A percentile compares a stretch with the other conserved stretches of the same genome.
Evolutionary conservation across 1,140 invertebrate species (phyloP).

Genomic region (Drosophila virilis): DNA sequence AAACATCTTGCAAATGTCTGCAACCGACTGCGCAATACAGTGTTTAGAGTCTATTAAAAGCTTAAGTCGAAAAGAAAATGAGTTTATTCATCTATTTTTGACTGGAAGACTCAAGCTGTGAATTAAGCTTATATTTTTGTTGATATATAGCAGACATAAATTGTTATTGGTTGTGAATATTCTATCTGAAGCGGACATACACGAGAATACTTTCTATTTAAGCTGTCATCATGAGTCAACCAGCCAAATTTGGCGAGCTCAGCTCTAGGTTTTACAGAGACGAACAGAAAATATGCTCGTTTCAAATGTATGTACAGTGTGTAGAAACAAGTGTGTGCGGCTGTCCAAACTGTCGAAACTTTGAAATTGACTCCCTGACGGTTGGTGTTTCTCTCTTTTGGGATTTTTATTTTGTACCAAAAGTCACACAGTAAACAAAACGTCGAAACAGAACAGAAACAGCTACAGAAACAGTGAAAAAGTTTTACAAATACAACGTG

Average conservation of each 20-base stretch:
- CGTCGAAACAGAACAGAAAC: constrained; percentile 16
- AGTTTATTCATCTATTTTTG: too few species aligned
- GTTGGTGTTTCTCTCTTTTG: constrained; percentile 17
- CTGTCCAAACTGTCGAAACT: constrained; percentile 46
- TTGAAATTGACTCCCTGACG: constrained; percentile 47
- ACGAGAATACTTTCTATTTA: too few species aligned
- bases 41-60: neutral
- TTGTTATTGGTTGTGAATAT: too few species aligned
- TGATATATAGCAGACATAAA: too few species aligned
- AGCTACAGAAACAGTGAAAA: constrained; percentile 41
- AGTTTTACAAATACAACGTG: constrained; percentile 77
- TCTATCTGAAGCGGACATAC: too few species aligned
- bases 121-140: too few species aligned
- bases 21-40: neutral
- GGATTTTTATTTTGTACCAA: constrained; percentile 30
- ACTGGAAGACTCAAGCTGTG: too few species aligned
- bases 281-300: neutral
- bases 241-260: too few species aligned
- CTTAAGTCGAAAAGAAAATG: neutral
- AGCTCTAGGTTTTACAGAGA: too few species aligned
- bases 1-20: neutral
- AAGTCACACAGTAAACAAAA: constrained; percentile 59
- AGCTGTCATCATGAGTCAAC: too few species aligned
- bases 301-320: neutral
- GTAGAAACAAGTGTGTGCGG: constrained; percentile 21